These are phyloP conservation scores for Caenorhabditis elegans DNA, from an alignment of 1,140 invertebrate species.

Conservation along the genomic window DNA sequence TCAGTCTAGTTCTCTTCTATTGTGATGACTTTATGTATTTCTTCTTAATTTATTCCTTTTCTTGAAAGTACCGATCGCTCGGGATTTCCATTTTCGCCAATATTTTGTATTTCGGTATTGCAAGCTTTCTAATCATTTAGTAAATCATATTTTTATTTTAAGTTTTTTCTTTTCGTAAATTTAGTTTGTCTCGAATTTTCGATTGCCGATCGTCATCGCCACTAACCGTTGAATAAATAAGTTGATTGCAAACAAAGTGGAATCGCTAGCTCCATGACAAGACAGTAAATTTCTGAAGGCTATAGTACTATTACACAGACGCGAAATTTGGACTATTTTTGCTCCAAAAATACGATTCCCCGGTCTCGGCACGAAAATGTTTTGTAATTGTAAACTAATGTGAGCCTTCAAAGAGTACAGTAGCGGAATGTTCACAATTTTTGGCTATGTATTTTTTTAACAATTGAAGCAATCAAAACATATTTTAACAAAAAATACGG, in stretches of 20 bases:
- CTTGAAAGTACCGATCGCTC: no score
- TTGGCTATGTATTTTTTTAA: no score
- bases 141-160: neutral
- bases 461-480: no score
- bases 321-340: no score
- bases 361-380: no score
- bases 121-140: neutral
- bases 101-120: neutral
- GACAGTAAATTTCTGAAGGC: neutral
- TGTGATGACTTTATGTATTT: neutral
- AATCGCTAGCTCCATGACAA: no score
- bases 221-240: conserved; percentile 23
- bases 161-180: neutral
- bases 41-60: neutral
- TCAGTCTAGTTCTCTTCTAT: neutral
- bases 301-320: no score
- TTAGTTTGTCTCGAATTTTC: neutral
- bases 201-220: neutral
- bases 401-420: no score
- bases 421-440: no score
- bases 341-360: no score
- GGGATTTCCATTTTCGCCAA: neutral
- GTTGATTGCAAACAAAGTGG: neutral
- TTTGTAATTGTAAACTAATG: no score
- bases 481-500: no score